phyloP scores from a whole-genome alignment of 2,888 invertebrate species.

The Drosophila longiperda region DNA sequence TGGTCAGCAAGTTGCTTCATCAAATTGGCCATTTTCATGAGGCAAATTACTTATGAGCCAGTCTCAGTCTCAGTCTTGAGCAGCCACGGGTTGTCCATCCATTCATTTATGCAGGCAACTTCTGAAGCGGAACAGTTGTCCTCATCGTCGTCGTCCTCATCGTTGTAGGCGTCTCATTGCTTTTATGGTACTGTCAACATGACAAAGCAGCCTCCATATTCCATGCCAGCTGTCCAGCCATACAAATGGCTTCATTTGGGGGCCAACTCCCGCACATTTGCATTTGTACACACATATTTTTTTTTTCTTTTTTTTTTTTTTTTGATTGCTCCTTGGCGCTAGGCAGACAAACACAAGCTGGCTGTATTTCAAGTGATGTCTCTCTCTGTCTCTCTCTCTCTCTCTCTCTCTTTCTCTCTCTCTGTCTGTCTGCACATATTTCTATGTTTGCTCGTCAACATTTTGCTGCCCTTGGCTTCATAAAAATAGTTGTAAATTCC shows the following conservation, averaged over 20 bases:
- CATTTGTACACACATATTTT: conserved; percentile 56
- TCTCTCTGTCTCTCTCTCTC: background rate
- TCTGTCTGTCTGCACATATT: conserved; percentile 32
- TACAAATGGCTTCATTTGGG: conserved; percentile 76
- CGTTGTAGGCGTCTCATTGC: conserved; percentile 49
- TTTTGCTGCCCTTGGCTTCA: conserved; percentile 69
- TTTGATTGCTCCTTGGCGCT: conserved; percentile 49
- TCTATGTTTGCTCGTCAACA: conserved; percentile 55
- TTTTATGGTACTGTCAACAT: conserved; percentile 61
- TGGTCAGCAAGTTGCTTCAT: conserved; percentile 28
- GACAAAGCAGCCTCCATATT: conserved; percentile 46
- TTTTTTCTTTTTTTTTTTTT: conserved; percentile 25
- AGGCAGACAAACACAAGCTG: conserved; percentile 36
- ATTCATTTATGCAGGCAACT: conserved; percentile 2
- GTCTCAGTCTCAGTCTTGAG: conserved; percentile 51
- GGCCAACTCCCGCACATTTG: conserved; percentile 58
- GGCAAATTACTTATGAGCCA: conserved; percentile 67
- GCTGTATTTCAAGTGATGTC: background rate
- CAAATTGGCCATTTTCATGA: conserved; percentile 72
- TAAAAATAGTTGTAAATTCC: conserved; percentile 78
- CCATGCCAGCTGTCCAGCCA: conserved; percentile 39
- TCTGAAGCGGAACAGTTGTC: conserved; percentile 12
- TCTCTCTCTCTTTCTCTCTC: background rate
- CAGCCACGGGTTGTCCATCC: conserved; percentile 25
- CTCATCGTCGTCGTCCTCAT: background rate